A percentile compares a stretch with the other conserved stretches of the same genome.
phyloP scores from a whole-genome alignment of 1,140 invertebrate genomes.

The Lepeophtheirus salmonis region DNA sequence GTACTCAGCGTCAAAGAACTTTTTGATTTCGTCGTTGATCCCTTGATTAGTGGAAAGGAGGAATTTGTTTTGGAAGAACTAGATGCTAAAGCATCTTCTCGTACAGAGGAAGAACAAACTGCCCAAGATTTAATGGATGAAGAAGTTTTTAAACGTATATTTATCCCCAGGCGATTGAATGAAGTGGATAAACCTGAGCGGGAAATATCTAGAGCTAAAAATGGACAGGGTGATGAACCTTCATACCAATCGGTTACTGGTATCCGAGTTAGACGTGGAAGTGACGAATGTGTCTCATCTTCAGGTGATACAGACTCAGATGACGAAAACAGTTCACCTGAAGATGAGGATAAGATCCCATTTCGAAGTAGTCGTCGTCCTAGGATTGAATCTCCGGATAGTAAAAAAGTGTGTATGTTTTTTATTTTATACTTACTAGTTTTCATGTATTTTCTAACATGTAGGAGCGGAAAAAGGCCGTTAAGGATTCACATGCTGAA shows the following conservation, averaged over 20 bases:
- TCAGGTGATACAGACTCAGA: constrained; percentile 28
- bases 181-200: constrained; percentile 40
- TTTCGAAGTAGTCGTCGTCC: constrained; percentile 49
- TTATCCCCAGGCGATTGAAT: constrained; percentile 79
- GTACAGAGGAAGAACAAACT: constrained; percentile 38
- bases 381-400: constrained; percentile 63
- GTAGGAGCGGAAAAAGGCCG: constrained; percentile 53
- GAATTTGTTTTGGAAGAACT: constrained; percentile 45
- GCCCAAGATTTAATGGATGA: constrained; percentile 54
- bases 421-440: not conserved
- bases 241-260: constrained; percentile 2
- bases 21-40: constrained; percentile 89
- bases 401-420: constrained; percentile 44
- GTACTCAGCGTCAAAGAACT: constrained; percentile 64
- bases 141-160: constrained; percentile 80
- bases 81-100: constrained; percentile 39
- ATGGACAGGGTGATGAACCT: constrained; percentile 22
- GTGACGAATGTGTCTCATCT: not conserved
- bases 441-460: constrained; percentile 21
- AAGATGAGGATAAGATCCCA: constrained; percentile 34
- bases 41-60: constrained; percentile 60
- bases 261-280: not conserved
- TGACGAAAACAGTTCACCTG: constrained; percentile 29
- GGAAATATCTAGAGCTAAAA: constrained; percentile 2
- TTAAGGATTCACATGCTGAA: constrained; percentile 71